phyloP scores from a whole-genome alignment of 2,113 vertebrate genomes.

The Burhinus bistriatus region DNA sequence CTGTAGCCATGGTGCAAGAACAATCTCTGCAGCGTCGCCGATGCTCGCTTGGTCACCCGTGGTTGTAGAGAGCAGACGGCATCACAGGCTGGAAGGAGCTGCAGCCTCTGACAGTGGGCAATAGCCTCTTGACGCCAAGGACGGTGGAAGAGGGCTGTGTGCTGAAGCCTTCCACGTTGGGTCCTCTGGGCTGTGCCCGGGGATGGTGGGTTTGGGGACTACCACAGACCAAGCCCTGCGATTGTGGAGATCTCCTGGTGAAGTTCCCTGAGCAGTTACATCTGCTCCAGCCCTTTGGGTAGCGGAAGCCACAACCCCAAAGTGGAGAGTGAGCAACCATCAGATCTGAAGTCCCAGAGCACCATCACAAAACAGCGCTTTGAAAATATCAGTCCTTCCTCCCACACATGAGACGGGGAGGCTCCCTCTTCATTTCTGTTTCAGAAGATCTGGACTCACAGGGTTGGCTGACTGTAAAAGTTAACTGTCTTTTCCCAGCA shows the following conservation, averaged over 20 bases:
- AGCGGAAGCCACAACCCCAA: not conserved
- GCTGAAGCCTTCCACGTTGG: not conserved
- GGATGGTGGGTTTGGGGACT: not conserved
- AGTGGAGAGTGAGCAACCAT: not conserved
- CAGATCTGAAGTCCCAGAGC: not conserved
- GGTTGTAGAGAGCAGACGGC: not conserved
- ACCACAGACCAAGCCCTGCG: not conserved
- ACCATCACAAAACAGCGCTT: accelerated
- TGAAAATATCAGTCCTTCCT: not conserved
- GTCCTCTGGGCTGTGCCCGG: not conserved
- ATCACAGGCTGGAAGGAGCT: not conserved
- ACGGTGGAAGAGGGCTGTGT: not conserved
- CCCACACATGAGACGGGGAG: accelerated
- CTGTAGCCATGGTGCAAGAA: not conserved
- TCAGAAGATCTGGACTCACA: not conserved
- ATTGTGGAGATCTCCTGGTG: not conserved
- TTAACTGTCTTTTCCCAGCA: not conserved
- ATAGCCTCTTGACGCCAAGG: not conserved
- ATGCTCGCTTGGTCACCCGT: accelerated
- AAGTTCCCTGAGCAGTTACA: not conserved
- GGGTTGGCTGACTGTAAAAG: not conserved
- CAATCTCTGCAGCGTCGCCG: accelerated
- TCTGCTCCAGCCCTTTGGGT: not conserved
- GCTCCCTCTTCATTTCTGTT: not conserved
- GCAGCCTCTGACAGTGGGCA: not conserved